Percentiles rank a stretch among this genome's conserved stretches.
Evolutionary conservation across 2,113 vertebrate species (phyloP).

Genomic region (Cisticola juncidis): DNA sequence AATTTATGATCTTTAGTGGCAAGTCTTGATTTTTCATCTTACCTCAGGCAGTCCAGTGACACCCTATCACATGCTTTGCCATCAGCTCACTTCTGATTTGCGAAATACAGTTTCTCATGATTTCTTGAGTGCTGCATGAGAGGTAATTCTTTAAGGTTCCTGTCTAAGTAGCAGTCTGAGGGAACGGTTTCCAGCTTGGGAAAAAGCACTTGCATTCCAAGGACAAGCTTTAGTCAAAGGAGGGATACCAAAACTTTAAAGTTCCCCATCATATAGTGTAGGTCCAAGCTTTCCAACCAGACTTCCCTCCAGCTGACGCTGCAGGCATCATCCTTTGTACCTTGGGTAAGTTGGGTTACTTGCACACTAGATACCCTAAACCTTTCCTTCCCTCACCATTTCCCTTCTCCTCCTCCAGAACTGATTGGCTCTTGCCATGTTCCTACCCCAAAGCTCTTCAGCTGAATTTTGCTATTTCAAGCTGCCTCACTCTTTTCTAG

Average conservation of each 20-base stretch:
- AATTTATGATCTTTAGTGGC: not conserved
- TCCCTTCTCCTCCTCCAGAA: not conserved
- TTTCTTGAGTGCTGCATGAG: not conserved
- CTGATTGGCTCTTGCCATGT: not conserved
- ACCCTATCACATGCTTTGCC: not conserved
- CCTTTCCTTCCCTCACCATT: not conserved
- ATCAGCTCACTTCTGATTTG: not conserved
- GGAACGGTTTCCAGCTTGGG: not conserved
- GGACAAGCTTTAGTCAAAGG: not conserved
- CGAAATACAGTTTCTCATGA: not conserved
- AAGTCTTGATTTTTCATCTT: not conserved
- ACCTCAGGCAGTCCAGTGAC: not conserved
- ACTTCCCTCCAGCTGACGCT: not conserved
- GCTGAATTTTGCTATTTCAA: not conserved
- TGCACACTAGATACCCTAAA: not conserved
- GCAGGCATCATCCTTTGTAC: not conserved
- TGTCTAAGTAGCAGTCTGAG: not conserved
- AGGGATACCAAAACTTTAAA: not conserved
- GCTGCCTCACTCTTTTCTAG: not conserved
- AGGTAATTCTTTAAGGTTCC: not conserved
- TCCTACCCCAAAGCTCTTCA: not conserved
- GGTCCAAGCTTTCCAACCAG: not conserved
- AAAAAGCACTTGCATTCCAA: not conserved
- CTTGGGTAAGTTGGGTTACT: fast-evolving
- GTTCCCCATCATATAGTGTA: fast-evolving